Conservation (phyloP, 2,888 invertebrate genomes). For the Heteromurus nitidus region DNA sequence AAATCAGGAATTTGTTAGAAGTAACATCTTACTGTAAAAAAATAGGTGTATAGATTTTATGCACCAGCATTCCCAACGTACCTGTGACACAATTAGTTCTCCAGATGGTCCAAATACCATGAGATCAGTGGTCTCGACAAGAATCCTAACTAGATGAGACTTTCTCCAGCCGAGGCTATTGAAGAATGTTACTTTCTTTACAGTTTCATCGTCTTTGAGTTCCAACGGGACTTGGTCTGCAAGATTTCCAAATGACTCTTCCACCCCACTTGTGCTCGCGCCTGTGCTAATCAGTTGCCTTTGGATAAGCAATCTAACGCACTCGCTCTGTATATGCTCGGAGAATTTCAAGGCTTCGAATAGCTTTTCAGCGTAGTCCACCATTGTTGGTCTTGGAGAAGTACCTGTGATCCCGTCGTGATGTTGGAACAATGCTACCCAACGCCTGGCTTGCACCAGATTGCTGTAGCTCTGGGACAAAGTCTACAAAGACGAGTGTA, state of each 20-base stretch:
- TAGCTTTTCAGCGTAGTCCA: conserved; percentile 78
- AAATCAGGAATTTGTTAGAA: too few relatives aligned
- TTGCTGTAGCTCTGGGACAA: conserved; percentile 89
- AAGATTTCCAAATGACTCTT: conserved; percentile 33
- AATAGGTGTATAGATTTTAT: neutral
- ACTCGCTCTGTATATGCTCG: conserved; percentile 38
- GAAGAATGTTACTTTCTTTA: conserved; percentile 84
- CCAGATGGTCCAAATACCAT: conserved; percentile 82
- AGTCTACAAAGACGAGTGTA: conserved; percentile 75
- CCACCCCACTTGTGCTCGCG: neutral
- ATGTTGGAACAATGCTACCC: conserved; percentile 89
- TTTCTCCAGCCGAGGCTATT: conserved; percentile 88
- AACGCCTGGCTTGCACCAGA: conserved; percentile 86
- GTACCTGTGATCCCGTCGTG: conserved; percentile 97
- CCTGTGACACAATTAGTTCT: conserved; percentile 68
- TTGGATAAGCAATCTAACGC: conserved; percentile 32
- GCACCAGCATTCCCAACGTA: too few relatives aligned
- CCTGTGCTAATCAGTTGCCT: conserved; percentile 2
- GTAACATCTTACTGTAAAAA: neutral
- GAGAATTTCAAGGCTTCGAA: conserved; percentile 55
- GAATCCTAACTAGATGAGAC: conserved; percentile 86
- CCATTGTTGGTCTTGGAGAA: conserved; percentile 92
- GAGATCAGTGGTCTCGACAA: conserved; percentile 82
- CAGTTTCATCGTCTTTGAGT: conserved; percentile 35
- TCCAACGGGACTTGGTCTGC: conserved; percentile 54